phyloP scores from a whole-genome alignment of 1,140 invertebrate genomes.

The Hycleus phaleratus region DNA sequence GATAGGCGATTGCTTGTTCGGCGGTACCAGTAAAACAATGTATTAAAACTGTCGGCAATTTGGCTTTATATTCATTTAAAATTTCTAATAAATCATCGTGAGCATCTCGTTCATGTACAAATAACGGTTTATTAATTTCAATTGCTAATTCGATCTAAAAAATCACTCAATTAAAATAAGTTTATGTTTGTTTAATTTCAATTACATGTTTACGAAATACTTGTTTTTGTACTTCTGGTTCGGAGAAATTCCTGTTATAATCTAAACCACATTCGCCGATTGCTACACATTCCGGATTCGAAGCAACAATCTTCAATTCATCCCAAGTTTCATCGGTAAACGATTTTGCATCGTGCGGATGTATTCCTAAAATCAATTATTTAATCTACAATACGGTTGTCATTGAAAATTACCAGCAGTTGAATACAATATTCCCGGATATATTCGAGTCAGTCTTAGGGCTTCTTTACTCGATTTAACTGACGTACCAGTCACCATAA shows the following conservation, averaged over 20 bases:
- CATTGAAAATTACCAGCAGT: conserved; percentile 65
- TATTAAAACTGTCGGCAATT: conserved; percentile 73
- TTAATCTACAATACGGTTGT: not conserved
- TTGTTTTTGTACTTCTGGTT: conserved; percentile 73
- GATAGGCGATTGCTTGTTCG: conserved; percentile 74
- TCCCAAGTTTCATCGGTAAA: conserved; percentile 72
- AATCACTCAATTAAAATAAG: conserved; percentile 2
- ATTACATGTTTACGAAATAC: conserved; percentile 84
- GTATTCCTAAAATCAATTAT: conserved; percentile 57
- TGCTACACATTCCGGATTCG: conserved; percentile 84
- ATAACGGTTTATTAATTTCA: conserved; percentile 77
- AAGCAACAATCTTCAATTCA: conserved; percentile 63
- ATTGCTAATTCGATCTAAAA: conserved; percentile 75
- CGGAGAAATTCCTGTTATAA: conserved; percentile 90
- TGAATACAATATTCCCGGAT: conserved; percentile 84
- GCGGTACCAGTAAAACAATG: conserved; percentile 90
- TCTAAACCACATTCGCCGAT: conserved; percentile 91
- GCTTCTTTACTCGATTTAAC: conserved; percentile 85
- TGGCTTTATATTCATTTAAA: conserved; percentile 48
- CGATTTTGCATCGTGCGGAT: conserved; percentile 92
- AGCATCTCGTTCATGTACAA: conserved; percentile 87
- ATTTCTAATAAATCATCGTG: conserved; percentile 69
- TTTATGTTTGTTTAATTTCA: not conserved
- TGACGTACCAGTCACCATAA: conserved; percentile 88
- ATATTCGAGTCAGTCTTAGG: conserved; percentile 75